Base-by-base conservation (phyloP, 2,797 vertebrate species). In the Serranus cabrilla region DNA sequence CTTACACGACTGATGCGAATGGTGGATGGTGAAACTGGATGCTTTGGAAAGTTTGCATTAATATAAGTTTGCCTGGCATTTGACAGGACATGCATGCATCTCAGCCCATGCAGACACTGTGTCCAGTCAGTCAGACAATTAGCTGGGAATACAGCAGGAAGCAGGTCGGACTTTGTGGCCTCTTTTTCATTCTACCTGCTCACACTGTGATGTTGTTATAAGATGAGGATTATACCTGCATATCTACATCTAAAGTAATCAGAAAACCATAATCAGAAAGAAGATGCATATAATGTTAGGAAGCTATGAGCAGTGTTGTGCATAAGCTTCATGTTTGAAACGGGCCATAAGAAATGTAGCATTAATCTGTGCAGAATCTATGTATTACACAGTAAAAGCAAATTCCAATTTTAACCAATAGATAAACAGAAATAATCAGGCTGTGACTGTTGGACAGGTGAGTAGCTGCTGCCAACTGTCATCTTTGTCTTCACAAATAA, bases 111-210 rank as follows among this genome's bases (percentile, higher is more conserved):
- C 52, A 16, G 45, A 64, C 51, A 43, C 20, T 12, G 39, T 0
- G 51, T 42, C 43, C 21, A 20, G 64, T 45, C 34, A 34, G 16
- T 27, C 50, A 52, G 52, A 4, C 61, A 12, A 37, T 61, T 46
- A 67, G 43, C 71, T 12, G 67, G 7, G 43, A 49, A 39, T 64
- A 47, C 67, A 72, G 74, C 55, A 14, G 46, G 68, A 31, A 11
- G 51, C 46, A 17, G 68, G 72, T 76, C 71, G 39, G 21, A n/a
- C 55, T 31, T 14, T 14, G 13, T 2, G 3, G 55, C 14, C 45
- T 68, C 25, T 37, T 74, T 59, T 80, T 43, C 50, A 74, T 76
- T 77, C 82, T n/a, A 57, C 37, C 61, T 11, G 2, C 55, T 27
- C 39, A 21, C 52, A 17, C 37, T 8, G 2, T 2, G 2, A 13